Base-by-base conservation (phyloP, 2,797 vertebrate genomes). In the Vipera ursinii region DNA sequence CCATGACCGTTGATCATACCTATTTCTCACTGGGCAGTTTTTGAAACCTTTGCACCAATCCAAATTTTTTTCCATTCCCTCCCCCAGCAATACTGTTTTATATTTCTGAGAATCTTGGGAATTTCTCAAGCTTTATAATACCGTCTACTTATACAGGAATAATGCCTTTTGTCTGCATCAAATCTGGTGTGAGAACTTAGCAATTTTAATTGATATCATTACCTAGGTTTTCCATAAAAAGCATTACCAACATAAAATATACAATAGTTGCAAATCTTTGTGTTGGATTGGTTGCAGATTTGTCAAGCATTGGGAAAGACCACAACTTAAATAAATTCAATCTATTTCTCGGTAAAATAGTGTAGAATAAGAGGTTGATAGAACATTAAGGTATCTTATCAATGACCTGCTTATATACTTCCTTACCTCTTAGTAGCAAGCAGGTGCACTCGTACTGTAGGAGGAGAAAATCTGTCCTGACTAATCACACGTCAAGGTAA, bases 311-410 rank as follows among this genome's bases (percentile, higher is more conserved):
- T 55, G 86, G 88, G 89, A 93, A 53, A 88, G 86, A 73, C 44
- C 48, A 93, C 53, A 90, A 78, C 44, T 93, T 90, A 93, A 56
- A 93, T 59, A 86, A 87, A 90, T 61, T 86, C 85, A 93, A 90
- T 8, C 15, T 89, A 88, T 89, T 86, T 92, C 78, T 44, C 38
- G 82, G 6, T 61, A 78, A 73, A 73, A 17, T 73, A 73, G 15
- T 8, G 1, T 73, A 73, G 32, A 73, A 38, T 73, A 73, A 38
- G 69, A 73, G 69, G 6, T 20, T 73, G 32, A 73, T 20, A 38
- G 69, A 20, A 38, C 32, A 73, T 73, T 4, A 78, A 78, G 38
- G 73, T 38, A 44, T 78, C 9, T 78, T 78, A 78, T 44, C 38
- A 78, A 44, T 78, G 17, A 44, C 73, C 20, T 78, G 73, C 73